Conservation (phyloP, 2,888 invertebrate species). For the Hartigia nigra region DNA sequence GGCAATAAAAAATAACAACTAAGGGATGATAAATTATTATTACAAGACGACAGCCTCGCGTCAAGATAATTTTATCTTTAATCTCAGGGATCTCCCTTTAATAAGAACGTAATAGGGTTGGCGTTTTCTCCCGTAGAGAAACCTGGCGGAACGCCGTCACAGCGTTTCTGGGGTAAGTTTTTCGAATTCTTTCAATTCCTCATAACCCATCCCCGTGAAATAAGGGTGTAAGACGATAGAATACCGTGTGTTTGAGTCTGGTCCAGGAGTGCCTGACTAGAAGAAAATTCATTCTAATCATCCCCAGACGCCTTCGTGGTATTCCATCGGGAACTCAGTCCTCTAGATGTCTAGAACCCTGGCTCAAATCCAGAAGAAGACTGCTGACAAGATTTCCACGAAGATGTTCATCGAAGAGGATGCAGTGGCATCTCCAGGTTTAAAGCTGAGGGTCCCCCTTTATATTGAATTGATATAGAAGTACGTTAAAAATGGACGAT, state of each 20-base stretch:
- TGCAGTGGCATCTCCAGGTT: neutral
- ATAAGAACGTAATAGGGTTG: neutral
- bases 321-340: neutral
- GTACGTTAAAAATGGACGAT: neutral
- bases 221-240: neutral
- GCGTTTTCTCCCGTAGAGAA: neutral
- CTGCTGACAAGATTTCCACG: conserved; percentile 39
- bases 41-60: neutral
- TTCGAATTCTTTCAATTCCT: neutral
- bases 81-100: neutral
- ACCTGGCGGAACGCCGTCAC: neutral
- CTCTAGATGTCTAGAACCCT: conserved; percentile 15
- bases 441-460: neutral
- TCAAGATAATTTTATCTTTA: neutral
- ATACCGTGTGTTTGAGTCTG: neutral
- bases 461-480: neutral
- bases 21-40: neutral
- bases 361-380: conserved; percentile 35
- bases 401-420: neutral
- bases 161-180: neutral
- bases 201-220: neutral
- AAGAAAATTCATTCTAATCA: conserved; percentile 7
- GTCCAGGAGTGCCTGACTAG: neutral
- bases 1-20: neutral
- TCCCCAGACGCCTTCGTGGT: neutral